Evolutionary conservation across 2,888 invertebrate genomes (phyloP), one percentile per base, ranked within the genome.

Genomic region (Noctuana brunneofusca): DNA sequence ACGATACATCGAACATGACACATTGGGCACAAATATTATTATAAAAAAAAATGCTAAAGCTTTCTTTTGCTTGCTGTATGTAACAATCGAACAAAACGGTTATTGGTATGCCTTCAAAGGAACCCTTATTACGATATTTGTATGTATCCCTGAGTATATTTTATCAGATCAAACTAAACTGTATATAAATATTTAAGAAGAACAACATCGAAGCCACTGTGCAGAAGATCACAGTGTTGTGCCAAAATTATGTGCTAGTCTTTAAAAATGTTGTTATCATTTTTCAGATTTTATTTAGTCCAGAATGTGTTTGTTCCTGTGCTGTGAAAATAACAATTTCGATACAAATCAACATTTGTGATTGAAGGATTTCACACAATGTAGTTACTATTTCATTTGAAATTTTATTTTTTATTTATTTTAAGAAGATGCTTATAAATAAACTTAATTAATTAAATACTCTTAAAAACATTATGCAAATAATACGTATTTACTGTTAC

Each of bases 241-340:
- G 91, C 91, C 91, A 91, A 91, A 91, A 90, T 91, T 89, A 86
- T 81, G 87, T 90, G 83, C 91, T 91, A 91, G 91, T 91, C 91
- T 87, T 83, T 81, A 81, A 83, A 84, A 88, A 87, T 84, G 86
- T 89, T 91, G 89, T 91, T 89, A 90, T 89, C 86, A 86, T 88
- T 88, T 81, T 89, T 89, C 90, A 91, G 87, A 91, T 91, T 91
- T 91, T 90, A 91, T 90, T 89, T 86, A 89, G 87, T 89, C 89
- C 90, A 88, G 84, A 89, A 89, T 90, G 85, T 83, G 87, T 91
- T 89, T 89, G 89, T 88, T 88, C 86, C 84, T 87, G 89, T 83
- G 89, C 89, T 90, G 89, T 90, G 90, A 89, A 83, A 84, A 67
- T 75, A 69, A 83, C 83, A 77, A 80, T 82, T 82, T 81, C 76